Evolutionary conservation across 2,113 vertebrate genomes (phyloP), one percentile per base, ranked within the genome.

Genomic region (Zosterops lateralis): DNA sequence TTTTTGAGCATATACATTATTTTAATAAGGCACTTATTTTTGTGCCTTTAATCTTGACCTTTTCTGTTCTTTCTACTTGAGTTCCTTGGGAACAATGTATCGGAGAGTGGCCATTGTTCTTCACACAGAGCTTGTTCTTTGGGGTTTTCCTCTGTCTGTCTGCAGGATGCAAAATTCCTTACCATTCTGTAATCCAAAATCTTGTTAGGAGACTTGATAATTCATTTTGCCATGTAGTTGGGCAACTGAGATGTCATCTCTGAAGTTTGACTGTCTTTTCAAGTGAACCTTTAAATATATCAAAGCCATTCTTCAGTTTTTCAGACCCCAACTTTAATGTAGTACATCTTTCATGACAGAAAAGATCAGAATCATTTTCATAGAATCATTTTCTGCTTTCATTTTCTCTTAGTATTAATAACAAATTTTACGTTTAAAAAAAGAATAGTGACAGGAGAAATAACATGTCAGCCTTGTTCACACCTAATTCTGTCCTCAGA

Each of bases 241-340:
- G 57, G 65, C n/a, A 50, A 62, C 53, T 90, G 70, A 92, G 70
- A 56, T 78, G 48, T 77, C 16, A 3, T 66, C 19, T 75, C 66
- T 75, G 66, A 84, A 91, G 81, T 91, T 34, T 89, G n/a, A 87
- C 31, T 84, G 54, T 32, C 70, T 95, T 89, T 93, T 89, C 61
- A 92, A 87, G 57, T 84, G 73, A 93, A 87, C 36, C 25, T 96
- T 94, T 71, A 67, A 93, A 75, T 84, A 29, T 64, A 68, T 62
- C 1, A 14, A 89, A 84, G 36, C 51, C 6, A 44, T 92, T 86
- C 65, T 28, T 12, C 26, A 28, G 32, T 87, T 95, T 89, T 90
- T 90, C 40, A 81, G 73, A 64, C 48, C 36, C 25, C 10, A 57
- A 2, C n/a, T 90, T 84, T 45, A 78, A 17, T 78, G 31, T 34